Percentiles rank a stretch among this genome's conserved stretches.
These are phyloP conservation scores for Rhincodon typus DNA, from an alignment of 2,797 vertebrate genomes.

Conservation along the genomic window DNA sequence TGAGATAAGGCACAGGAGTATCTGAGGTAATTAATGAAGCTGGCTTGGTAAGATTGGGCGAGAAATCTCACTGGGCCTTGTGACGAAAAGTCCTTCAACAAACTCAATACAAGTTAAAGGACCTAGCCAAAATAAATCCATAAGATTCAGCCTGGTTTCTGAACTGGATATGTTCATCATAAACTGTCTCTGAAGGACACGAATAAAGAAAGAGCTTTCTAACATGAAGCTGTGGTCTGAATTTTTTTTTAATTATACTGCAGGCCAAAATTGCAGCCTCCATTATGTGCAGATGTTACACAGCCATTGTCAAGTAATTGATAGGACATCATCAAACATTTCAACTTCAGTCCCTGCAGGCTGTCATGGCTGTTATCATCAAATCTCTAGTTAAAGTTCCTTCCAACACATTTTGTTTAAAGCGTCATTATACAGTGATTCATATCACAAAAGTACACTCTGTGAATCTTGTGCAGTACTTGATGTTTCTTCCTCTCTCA, in stretches of 20 bases:
- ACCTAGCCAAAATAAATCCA: no score
- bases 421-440: conserved; percentile 26
- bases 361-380: conserved; percentile 9
- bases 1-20: no score
- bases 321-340: conserved; percentile 18
- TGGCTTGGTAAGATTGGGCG: no score
- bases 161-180: conserved; percentile 21
- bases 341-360: conserved; percentile 9
- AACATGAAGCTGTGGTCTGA: background rate
- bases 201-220: conserved; percentile 11
- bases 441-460: conserved; percentile 13
- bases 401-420: background rate
- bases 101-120: no score
- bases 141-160: background rate
- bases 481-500: background rate
- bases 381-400: conserved; percentile 32
- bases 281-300: background rate
- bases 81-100: no score
- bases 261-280: background rate
- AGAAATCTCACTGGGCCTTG: no score
- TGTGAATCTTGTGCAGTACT: background rate
- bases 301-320: conserved; percentile 24
- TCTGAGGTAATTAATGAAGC: no score
- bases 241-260: conserved; percentile 17
- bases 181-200: background rate